These are phyloP conservation scores for Gorsachius magnificus DNA, from an alignment of 2,797 vertebrate species.

Conservation along the genomic window DNA sequence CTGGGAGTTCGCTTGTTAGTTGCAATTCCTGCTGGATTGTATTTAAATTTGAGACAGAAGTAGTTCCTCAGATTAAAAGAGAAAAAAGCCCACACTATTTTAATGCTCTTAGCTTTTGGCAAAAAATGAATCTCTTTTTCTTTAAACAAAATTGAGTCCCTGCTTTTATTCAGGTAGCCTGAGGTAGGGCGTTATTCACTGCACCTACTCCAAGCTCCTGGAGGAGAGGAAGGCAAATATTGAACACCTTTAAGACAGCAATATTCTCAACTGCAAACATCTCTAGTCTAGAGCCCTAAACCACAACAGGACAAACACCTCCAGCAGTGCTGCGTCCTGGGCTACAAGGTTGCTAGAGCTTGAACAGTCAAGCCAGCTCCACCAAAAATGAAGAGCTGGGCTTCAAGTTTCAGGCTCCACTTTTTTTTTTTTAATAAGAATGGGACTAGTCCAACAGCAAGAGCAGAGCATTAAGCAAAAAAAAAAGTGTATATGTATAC, in stretches of 20 bases:
- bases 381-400: neutral
- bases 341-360: neutral
- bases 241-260: neutral
- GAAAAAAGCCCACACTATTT: neutral
- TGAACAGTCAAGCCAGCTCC: fast-evolving
- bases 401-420: neutral
- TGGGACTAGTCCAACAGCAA: neutral
- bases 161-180: neutral
- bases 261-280: neutral
- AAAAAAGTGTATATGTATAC: neutral
- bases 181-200: neutral
- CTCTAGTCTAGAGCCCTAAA: neutral
- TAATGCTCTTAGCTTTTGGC: neutral
- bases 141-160: neutral
- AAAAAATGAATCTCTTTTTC: neutral
- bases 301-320: neutral
- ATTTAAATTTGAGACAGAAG: neutral
- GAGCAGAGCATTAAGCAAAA: neutral
- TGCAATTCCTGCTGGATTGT: neutral
- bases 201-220: neutral
- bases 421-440: neutral
- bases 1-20: neutral
- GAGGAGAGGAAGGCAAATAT: neutral
- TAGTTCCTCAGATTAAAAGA: neutral
- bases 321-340: neutral